Evolutionary conservation across 1,140 invertebrate species (phyloP).

Genomic region (Caenorhabditis brenneri): DNA sequence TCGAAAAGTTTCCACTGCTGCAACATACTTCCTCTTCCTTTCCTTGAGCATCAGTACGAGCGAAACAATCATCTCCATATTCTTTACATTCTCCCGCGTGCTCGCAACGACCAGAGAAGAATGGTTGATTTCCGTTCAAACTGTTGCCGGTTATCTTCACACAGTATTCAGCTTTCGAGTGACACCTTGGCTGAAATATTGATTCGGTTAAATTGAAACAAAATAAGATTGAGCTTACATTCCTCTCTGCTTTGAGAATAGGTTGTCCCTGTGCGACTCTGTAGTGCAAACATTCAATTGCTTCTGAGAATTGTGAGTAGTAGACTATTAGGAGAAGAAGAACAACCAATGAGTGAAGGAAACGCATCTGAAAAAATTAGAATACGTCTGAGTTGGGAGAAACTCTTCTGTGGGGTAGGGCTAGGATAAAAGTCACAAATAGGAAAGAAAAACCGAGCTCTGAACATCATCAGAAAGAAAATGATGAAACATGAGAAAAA

Average conservation of each 20-base stretch:
- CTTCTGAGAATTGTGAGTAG: not conserved
- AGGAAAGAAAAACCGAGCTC: no score
- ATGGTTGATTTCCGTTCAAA: not conserved
- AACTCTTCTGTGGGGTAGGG: no score
- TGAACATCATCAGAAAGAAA: not conserved
- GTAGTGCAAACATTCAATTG: not conserved
- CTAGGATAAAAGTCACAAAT: no score
- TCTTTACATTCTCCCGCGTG: conserved; percentile 25
- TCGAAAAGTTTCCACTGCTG: conserved; percentile 14
- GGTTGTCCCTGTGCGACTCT: conserved; percentile 17
- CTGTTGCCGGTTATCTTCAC: conserved; percentile 10
- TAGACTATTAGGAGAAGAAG: not conserved
- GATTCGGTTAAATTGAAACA: not conserved
- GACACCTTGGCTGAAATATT: not conserved
- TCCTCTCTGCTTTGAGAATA: not conserved
- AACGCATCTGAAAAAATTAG: not conserved
- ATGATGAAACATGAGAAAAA: not conserved
- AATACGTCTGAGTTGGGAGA: not conserved
- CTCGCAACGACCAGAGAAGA: not conserved
- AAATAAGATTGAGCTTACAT: not conserved
- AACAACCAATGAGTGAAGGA: not conserved
- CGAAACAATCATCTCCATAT: conserved; percentile 1
- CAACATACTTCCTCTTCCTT: conserved; percentile 3
- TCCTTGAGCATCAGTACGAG: conserved; percentile 1
- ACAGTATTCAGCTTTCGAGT: conserved; percentile 30